Evolutionary conservation across 2,113 vertebrate species (phyloP), one percentile per base, ranked within the genome.

Genomic region (Tricholaema leucomelas): DNA sequence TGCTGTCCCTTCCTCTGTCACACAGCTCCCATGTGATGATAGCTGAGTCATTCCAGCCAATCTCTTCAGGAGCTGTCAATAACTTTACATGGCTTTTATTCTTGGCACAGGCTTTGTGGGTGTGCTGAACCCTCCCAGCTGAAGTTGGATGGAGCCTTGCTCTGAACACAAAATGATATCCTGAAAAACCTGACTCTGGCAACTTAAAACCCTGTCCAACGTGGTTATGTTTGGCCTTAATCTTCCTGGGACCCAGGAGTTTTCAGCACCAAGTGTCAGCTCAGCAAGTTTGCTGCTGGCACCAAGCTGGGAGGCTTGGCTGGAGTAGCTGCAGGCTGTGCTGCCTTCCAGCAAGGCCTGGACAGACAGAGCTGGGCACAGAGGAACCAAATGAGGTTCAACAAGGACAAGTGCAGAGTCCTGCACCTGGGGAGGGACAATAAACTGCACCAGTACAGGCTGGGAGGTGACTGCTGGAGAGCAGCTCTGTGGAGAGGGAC

Each of bases 1-100:
- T 85, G 10, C 27, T 44, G 12, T 88, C 89, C 71, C 89, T 79
- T 85, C 85, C 93, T 79, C 84, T 94, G 94, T 93, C 94, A 91
- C 70, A 40, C 55, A 75, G 58, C 40, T 76, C 84, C 85, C 44
- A 65, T 88, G 66, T 65, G 84, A 44, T 94, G 91, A 88, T 36
- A 76, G 40, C 35, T 92, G 87, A 95, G 38, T 91, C 89, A 85
- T 50, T 85, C 1, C 0, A 95, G 78, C 78, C 89, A 92, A 76
- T 82, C 71, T 88, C 84, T 79, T 88, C 63, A 79, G 91, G 88
- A 91, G 40, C 55, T 92, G 74, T 94, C 89, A 85, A 76, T 94
- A 88, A 81, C 74, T 91, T 88, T 56, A 33, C 65, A 50, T 40
- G 61, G 31, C 48, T 91, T 91, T 94, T 96, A 79, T 89, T 89